Evolutionary conservation across 2,888 invertebrate species (phyloP).

Genomic region (Formica aserva): DNA sequence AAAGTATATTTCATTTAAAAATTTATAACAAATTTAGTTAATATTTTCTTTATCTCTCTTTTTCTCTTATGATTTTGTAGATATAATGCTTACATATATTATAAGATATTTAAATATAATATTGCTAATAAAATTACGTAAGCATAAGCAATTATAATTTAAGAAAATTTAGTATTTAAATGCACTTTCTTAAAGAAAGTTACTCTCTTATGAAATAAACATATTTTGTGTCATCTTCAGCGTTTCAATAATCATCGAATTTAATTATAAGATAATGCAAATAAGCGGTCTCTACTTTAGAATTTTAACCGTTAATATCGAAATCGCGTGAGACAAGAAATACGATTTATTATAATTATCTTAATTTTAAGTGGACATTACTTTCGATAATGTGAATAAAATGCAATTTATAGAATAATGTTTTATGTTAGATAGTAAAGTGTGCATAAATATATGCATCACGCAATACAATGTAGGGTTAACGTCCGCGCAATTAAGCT

Average conservation of each 20-base stretch:
- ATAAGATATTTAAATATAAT: neutral
- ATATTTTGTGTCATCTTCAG: neutral
- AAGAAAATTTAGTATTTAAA: neutral
- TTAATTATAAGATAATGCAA: constrained; percentile 54
- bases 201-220: neutral
- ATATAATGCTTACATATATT: neutral
- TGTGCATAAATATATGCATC: neutral
- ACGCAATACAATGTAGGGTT: constrained; percentile 15
- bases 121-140: neutral
- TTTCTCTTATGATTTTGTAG: neutral
- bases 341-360: constrained; percentile 21
- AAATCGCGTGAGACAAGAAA: neutral
- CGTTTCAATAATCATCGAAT: constrained; percentile 44
- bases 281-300: constrained; percentile 18
- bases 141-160: neutral
- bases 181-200: constrained; percentile 1
- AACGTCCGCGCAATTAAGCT: constrained; percentile 43
- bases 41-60: neutral
- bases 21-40: neutral
- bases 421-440: neutral
- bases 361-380: constrained; percentile 18
- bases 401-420: neutral
- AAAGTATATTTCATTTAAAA: neutral
- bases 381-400: neutral
- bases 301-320: constrained; percentile 44